These are phyloP conservation scores for Poecilia velifera DNA, from an alignment of 2,797 vertebrate genomes.

Conservation along the genomic window DNA sequence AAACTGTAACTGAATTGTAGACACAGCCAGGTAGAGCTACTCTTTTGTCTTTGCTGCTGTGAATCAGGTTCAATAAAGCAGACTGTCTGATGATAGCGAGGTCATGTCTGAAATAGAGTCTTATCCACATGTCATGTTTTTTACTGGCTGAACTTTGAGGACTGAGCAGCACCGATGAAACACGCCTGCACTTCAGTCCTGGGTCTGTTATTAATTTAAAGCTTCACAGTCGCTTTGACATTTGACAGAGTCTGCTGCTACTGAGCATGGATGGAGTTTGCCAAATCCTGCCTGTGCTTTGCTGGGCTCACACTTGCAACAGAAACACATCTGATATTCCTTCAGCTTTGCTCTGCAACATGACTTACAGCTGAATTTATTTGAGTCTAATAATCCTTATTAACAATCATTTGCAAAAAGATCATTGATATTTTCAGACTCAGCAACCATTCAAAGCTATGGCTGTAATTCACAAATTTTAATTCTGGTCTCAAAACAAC, in stretches of 20 bases:
- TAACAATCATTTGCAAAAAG: constrained; percentile 34
- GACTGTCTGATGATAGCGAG: constrained; percentile 61
- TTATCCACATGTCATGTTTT: constrained; percentile 63
- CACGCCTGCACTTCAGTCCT: constrained; percentile 48
- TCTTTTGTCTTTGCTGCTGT: constrained; percentile 56
- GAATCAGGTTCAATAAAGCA: constrained; percentile 59
- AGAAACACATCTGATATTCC: constrained; percentile 24
- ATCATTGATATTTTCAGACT: constrained; percentile 26
- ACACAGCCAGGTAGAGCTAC: constrained; percentile 23
- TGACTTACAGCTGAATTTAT: constrained; percentile 40
- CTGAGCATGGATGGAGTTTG: constrained; percentile 30
- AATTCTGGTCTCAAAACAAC: not conserved
- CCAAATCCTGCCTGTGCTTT: constrained; percentile 50
- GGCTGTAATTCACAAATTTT: too few species aligned
- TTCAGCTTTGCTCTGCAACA: constrained; percentile 7
- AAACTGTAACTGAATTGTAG: constrained; percentile 28
- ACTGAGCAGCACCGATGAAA: constrained; percentile 47
- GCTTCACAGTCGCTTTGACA: constrained; percentile 47
- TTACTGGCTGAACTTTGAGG: constrained; percentile 37
- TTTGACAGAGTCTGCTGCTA: constrained; percentile 31
- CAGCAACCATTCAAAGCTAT: constrained; percentile 8
- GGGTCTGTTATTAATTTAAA: constrained; percentile 62
- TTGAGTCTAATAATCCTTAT: constrained; percentile 51
- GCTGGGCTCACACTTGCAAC: constrained; percentile 30
- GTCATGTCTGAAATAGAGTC: constrained; percentile 41